phyloP scores from a whole-genome alignment of 2,888 invertebrate genomes.

The Didymodactylos carnosus region DNA sequence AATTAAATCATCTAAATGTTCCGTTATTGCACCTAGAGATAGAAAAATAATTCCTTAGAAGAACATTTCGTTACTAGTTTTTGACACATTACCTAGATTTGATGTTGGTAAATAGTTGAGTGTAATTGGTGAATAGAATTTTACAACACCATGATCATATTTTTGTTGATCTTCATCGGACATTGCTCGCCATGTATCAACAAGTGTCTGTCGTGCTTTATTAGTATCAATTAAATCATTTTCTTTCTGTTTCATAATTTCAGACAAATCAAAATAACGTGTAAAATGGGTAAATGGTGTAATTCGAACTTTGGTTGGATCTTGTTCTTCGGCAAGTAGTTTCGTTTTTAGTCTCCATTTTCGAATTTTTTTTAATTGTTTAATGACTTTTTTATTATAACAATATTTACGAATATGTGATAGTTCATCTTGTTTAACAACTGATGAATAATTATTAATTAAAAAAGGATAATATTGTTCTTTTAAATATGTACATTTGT shows the following conservation, averaged over 20 bases:
- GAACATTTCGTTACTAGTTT: too few relatives aligned
- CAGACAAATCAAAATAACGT: not conserved
- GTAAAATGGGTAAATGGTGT: conserved; percentile 13
- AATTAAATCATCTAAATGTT: conserved; percentile 49
- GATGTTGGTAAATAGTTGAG: not conserved
- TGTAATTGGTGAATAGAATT: conserved; percentile 3
- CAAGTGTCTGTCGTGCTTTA: conserved; percentile 42
- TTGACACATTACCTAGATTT: too few relatives aligned
- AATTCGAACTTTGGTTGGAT: conserved; percentile 1
- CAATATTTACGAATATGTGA: conserved; percentile 2
- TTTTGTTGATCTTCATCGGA: conserved; percentile 43
- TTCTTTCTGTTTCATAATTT: not conserved
- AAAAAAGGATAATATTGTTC: conserved; percentile 57
- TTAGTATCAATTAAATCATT: conserved; percentile 16
- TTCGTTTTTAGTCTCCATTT: not conserved
- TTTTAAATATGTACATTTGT: conserved; percentile 62
- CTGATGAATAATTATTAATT: conserved; percentile 44
- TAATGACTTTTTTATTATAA: conserved; percentile 5
- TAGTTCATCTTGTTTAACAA: not conserved
- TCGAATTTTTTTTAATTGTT: conserved; percentile 5
- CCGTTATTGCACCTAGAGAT: conserved; percentile 65
- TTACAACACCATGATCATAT: conserved; percentile 22
- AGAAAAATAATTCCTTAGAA: conserved; percentile 54
- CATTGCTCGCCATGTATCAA: conserved; percentile 48
- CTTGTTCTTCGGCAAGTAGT: not conserved